These are phyloP conservation scores for Malurus melanocephalus DNA, from an alignment of 2,113 vertebrate genomes.

Conservation along the genomic window DNA sequence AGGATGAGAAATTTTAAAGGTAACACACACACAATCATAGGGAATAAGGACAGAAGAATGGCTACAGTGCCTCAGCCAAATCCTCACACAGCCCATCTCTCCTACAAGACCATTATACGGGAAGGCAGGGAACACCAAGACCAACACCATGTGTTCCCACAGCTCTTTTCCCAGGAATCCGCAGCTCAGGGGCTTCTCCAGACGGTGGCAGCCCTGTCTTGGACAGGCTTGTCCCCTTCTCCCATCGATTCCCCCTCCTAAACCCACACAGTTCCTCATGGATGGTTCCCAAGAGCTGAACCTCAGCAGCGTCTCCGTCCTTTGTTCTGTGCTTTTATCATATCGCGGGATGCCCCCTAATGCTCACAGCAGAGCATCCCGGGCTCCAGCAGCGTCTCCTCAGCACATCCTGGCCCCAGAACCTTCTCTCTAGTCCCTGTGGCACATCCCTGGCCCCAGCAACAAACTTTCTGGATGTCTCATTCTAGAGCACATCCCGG, in stretches of 20 bases:
- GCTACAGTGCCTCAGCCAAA: neutral
- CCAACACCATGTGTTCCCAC: neutral
- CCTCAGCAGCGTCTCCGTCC: rapidly evolving
- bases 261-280: rapidly evolving
- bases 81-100: neutral
- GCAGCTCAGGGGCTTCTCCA: neutral
- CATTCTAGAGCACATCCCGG: no score
- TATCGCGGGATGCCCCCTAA: constrained; percentile 37
- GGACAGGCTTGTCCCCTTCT: neutral
- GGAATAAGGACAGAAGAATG: neutral
- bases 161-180: neutral
- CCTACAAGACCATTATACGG: rapidly evolving
- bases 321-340: neutral
- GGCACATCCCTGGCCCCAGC: neutral
- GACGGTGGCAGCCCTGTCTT: rapidly evolving
- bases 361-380: neutral
- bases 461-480: no score
- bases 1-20: rapidly evolving
- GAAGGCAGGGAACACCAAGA: neutral
- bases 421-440: rapidly evolving
- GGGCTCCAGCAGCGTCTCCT: neutral
- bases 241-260: rapidly evolving
- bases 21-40: rapidly evolving
- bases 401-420: neutral
- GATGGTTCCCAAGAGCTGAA: neutral